Percentiles rank a stretch among this genome's conserved stretches.
phyloP scores from a whole-genome alignment of 2,797 vertebrate species.

The Mus minutoides region DNA sequence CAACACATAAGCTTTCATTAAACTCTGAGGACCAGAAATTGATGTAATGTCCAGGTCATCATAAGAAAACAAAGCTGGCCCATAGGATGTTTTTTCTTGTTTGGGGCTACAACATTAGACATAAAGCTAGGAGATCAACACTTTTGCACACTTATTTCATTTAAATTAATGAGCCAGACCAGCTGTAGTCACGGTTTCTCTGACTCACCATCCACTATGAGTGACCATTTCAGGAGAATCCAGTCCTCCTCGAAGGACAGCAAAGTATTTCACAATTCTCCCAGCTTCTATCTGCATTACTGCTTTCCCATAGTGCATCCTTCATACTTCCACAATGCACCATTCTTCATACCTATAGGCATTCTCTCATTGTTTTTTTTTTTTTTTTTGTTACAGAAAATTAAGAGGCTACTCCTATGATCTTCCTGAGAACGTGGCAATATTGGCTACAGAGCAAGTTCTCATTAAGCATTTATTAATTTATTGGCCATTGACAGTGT shows the following conservation, averaged over 20 bases:
- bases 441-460: neutral
- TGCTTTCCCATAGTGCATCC: neutral
- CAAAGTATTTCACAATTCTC: fast-evolving
- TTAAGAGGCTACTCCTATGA: neutral
- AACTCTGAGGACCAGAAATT: neutral
- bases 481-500: neutral
- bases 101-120: neutral
- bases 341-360: neutral
- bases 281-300: neutral
- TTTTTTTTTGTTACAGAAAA: neutral
- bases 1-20: neutral
- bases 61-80: neutral
- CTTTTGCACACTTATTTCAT: neutral
- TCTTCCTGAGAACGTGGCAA: neutral
- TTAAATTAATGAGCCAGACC: neutral
- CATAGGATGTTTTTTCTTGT: neutral
- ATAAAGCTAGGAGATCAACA: no score
- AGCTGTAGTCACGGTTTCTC: neutral
- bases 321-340: neutral
- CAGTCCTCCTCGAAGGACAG: neutral
- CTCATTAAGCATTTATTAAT: neutral
- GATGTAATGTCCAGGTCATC: neutral
- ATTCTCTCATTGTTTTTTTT: neutral
- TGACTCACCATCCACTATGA: neutral
- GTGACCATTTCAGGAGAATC: neutral